Conservation (phyloP, 2,113 vertebrate species). For the Emydocephalus ijimae region DNA sequence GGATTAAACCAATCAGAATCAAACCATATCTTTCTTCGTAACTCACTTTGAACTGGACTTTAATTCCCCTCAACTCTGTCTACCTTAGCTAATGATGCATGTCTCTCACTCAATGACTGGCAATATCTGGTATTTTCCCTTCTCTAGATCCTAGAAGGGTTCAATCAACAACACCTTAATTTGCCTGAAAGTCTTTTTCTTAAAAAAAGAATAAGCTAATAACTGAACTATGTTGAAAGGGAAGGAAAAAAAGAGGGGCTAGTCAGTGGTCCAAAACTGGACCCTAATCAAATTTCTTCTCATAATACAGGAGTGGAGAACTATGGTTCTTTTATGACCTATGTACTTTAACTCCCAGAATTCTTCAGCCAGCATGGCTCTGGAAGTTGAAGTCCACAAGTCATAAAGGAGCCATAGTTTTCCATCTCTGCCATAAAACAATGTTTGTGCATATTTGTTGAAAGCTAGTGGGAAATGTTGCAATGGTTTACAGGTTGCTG, state of each 20-base stretch:
- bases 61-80: not conserved
- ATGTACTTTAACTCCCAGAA: too few species aligned
- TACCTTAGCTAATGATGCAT: not conserved
- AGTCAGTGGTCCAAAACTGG: not conserved
- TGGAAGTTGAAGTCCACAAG: too few species aligned
- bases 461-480: not conserved
- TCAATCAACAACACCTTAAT: not conserved
- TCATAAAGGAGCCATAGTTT: too few species aligned
- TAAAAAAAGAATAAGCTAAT: not conserved
- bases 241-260: not conserved
- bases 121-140: not conserved
- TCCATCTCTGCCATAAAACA: not conserved
- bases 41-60: not conserved
- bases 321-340: too few species aligned
- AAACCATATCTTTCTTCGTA: not conserved
- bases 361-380: too few species aligned
- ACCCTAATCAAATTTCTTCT: not conserved
- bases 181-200: not conserved
- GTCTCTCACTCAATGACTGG: not conserved
- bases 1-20: not conserved
- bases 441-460: not conserved
- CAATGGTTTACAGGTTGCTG: not conserved
- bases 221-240: not conserved
- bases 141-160: not conserved
- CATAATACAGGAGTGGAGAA: too few species aligned